phyloP scores from a whole-genome alignment of 2,888 invertebrate species.

The Ligdia adustata region DNA sequence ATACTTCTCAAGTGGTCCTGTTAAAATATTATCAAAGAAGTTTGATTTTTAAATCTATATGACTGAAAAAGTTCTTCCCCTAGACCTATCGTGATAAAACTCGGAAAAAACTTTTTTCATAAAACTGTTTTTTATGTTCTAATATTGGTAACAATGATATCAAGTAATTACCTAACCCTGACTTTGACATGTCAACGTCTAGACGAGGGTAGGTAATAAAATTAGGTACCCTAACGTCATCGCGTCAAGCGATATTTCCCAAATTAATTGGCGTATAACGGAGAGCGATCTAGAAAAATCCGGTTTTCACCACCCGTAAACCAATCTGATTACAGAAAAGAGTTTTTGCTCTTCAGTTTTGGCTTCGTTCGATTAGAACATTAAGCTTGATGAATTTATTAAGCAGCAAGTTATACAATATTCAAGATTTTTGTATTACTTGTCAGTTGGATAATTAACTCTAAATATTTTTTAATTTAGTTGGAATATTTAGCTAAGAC shows the following conservation, averaged over 20 bases:
- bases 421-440: no score
- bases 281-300: slow-evolving; percentile 57
- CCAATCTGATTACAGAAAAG: slow-evolving; percentile 50
- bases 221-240: slow-evolving; percentile 30
- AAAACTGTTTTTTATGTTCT: neutral
- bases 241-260: slow-evolving; percentile 18
- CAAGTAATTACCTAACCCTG: neutral
- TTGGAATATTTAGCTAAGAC: no score
- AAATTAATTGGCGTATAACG: slow-evolving; percentile 46
- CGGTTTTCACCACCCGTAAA: slow-evolving; percentile 47
- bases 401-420: no score
- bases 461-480: no score
- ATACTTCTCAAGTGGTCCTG: no score
- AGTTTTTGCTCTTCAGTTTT: slow-evolving; percentile 30
- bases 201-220: slow-evolving; percentile 22
- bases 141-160: slow-evolving; percentile 1
- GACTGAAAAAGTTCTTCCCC: no score
- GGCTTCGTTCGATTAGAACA: no score
- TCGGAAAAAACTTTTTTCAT: neutral
- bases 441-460: no score
- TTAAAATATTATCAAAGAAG: no score
- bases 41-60: no score
- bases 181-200: slow-evolving; percentile 17
- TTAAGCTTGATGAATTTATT: no score
- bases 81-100: no score